Conservation (phyloP, 2,797 vertebrate species). For the Pangasius djambal region DNA sequence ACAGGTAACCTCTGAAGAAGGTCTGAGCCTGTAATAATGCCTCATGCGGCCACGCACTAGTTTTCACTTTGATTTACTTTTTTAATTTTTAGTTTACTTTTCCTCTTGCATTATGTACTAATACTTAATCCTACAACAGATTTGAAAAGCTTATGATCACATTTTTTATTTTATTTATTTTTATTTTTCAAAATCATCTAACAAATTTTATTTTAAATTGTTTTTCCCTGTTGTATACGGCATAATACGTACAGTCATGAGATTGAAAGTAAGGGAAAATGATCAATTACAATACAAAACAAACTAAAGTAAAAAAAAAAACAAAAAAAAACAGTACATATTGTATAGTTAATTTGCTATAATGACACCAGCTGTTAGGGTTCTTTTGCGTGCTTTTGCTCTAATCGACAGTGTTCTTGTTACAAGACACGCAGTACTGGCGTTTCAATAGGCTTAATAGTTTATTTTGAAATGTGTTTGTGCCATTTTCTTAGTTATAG, state of each 20-base stretch:
- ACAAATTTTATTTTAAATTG: not conserved
- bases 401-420: not conserved
- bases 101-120: not conserved
- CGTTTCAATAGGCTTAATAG: not conserved
- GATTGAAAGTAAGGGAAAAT: not conserved
- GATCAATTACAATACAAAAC: not conserved
- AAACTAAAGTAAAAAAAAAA: too few relatives aligned
- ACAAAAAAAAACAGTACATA: not conserved
- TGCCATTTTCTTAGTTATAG: not conserved
- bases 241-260: not conserved
- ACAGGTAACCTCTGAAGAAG: not conserved
- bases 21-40: not conserved
- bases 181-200: not conserved
- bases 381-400: not conserved
- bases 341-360: not conserved
- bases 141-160: not conserved
- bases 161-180: not conserved
- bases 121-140: not conserved
- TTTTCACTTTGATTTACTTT: not conserved
- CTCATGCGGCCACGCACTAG: not conserved
- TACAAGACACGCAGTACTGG: not conserved
- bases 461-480: not conserved
- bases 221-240: not conserved
- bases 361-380: not conserved
- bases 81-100: not conserved